A percentile compares a stretch with the other conserved stretches of the same genome.
phyloP scores from a whole-genome alignment of 35 echinoderm and acorn worm genomes.

The Heliocidaris erythrogramma region DNA sequence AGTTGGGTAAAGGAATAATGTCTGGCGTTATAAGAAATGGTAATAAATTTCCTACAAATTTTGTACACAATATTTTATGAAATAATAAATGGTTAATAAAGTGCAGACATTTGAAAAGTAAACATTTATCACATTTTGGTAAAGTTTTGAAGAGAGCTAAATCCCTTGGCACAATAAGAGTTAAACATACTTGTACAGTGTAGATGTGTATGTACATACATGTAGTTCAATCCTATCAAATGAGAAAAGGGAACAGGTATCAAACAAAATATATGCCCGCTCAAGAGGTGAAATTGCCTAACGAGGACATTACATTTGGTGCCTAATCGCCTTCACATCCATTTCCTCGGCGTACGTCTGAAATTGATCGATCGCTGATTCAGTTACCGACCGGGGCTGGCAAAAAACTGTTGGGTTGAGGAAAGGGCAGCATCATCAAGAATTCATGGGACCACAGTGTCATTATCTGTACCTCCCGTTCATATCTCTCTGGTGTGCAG shows the following conservation, averaged over 20 bases:
- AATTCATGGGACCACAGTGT: background rate
- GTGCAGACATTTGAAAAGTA: no score
- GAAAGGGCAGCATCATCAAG: background rate
- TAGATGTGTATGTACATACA: no score
- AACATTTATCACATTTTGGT: no score
- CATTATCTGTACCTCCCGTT: background rate
- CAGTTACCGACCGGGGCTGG: background rate
- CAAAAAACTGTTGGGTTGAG: conserved; percentile 12
- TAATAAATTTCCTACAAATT: no score
- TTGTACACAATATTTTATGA: no score
- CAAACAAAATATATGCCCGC: background rate
- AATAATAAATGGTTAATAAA: no score
- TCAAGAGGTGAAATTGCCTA: background rate
- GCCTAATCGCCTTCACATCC: conserved; percentile 22
- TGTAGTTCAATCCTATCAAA: no score
- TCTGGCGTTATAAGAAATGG: no score
- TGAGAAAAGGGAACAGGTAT: background rate
- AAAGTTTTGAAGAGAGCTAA: no score
- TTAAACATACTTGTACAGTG: no score
- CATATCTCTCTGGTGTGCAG: background rate
- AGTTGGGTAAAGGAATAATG: no score
- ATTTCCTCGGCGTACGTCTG: conserved; percentile 17
- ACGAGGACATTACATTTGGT: background rate
- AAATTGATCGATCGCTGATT: conserved; percentile 30
- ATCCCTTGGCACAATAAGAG: no score